Conservation (phyloP, 2,113 vertebrate species). For the Talpa occidentalis region DNA sequence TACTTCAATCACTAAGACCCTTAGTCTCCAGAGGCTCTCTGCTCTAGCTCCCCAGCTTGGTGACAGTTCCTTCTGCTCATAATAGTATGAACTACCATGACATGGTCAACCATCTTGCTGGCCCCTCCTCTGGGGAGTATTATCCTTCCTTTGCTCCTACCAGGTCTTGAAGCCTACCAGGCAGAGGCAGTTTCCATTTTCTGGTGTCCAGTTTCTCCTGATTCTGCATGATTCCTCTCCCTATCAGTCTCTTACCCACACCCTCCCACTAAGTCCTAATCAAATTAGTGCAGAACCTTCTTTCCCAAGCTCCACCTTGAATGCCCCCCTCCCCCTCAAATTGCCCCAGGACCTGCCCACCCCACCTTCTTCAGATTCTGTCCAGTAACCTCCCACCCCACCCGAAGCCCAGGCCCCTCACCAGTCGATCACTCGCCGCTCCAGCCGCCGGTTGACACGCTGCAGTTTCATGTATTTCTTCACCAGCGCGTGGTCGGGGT, state of each 20-base stretch:
- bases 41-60: background rate
- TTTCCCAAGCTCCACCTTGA: background rate
- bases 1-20: background rate
- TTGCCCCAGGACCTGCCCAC: no score
- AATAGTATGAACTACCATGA: background rate
- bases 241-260: background rate
- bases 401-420: slow-evolving; percentile 69
- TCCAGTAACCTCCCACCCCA: background rate
- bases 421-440: slow-evolving; percentile 89
- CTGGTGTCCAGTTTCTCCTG: background rate
- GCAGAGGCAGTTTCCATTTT: background rate
- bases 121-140: background rate
- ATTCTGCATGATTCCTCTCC: background rate
- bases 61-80: background rate
- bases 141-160: background rate
- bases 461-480: slow-evolving; percentile 89
- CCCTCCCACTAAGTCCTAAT: background rate
- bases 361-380: background rate
- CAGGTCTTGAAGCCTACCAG: background rate
- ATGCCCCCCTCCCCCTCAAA: no score
- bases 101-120: background rate
- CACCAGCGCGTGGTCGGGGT: slow-evolving; percentile 91
- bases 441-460: slow-evolving; percentile 84
- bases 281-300: background rate
- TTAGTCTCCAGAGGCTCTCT: background rate